These are phyloP conservation scores for Torymus aiolomorphi DNA, from an alignment of 2,888 invertebrate genomes.

Conservation along the genomic window DNA sequence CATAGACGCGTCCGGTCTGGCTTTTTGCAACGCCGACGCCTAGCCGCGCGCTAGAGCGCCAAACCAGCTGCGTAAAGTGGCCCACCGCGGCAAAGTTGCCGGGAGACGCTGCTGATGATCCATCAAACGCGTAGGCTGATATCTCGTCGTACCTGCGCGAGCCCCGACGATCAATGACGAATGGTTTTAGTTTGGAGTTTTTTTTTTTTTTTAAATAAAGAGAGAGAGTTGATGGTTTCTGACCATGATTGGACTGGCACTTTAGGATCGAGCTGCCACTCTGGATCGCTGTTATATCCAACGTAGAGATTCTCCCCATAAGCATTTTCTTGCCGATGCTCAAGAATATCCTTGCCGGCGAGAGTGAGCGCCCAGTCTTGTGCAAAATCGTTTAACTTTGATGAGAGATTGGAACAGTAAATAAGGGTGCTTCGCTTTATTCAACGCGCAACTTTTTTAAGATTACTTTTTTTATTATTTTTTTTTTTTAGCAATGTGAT, in stretches of 20 bases:
- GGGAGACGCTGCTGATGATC: slow-evolving; percentile 35
- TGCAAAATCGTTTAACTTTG: slow-evolving; percentile 66
- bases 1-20: slow-evolving; percentile 72
- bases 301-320: slow-evolving; percentile 69
- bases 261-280: slow-evolving; percentile 58
- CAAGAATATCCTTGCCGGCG: slow-evolving; percentile 60
- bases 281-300: slow-evolving; percentile 54
- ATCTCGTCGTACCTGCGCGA: slow-evolving; percentile 66
- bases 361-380: slow-evolving; percentile 68
- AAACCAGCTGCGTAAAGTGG: slow-evolving; percentile 80
- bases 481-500: too few relatives aligned
- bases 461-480: neutral
- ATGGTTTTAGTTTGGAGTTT: too few relatives aligned
- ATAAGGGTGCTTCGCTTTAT: slow-evolving; percentile 12
- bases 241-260: slow-evolving; percentile 65
- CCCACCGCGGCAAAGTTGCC: slow-evolving; percentile 68
- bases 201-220: too few relatives aligned
- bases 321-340: slow-evolving; percentile 61
- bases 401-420: slow-evolving; percentile 33
- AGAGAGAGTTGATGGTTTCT: slow-evolving; percentile 29
- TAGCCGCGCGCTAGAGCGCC: slow-evolving; percentile 77
- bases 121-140: slow-evolving; percentile 65
- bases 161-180: too few relatives aligned
- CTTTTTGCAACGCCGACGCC: slow-evolving; percentile 77
- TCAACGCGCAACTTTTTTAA: neutral